Conservation (phyloP, 53 echinoderm and acorn worm species). For the Echinometra lucunter region DNA sequence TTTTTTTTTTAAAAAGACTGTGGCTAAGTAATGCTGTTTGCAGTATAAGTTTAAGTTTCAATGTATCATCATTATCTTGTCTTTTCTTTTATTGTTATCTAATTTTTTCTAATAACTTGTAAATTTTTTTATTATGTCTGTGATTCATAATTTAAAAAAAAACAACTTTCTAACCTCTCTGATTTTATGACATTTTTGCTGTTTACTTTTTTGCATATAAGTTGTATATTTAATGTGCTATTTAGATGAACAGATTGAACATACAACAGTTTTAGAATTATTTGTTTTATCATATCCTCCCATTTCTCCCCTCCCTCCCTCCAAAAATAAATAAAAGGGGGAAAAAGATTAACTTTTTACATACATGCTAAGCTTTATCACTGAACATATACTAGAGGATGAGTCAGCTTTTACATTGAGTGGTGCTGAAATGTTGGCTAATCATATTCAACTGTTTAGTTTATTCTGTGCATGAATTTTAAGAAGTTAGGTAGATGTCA, state of each 20-base stretch:
- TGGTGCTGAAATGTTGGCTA: not conserved
- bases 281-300: not conserved
- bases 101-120: too few species aligned
- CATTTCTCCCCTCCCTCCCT: not conserved
- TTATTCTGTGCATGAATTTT: not conserved
- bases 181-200: too few species aligned
- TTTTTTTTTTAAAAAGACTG: too few species aligned
- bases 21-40: too few species aligned
- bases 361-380: not conserved
- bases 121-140: too few species aligned
- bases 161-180: too few species aligned
- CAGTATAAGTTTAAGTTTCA: too few species aligned
- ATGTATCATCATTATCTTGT: too few species aligned
- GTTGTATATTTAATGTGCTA: not conserved
- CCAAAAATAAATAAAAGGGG: too few species aligned
- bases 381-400: not conserved
- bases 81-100: too few species aligned
- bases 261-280: not conserved
- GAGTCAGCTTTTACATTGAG: constrained; percentile 33
- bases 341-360: not conserved
- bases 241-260: not conserved
- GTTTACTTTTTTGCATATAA: not conserved
- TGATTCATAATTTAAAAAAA: too few species aligned
- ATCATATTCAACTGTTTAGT: not conserved
- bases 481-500: constrained; percentile 12